Conservation (phyloP, 1,140 invertebrate genomes). For the Drosophila eugracilis region DNA sequence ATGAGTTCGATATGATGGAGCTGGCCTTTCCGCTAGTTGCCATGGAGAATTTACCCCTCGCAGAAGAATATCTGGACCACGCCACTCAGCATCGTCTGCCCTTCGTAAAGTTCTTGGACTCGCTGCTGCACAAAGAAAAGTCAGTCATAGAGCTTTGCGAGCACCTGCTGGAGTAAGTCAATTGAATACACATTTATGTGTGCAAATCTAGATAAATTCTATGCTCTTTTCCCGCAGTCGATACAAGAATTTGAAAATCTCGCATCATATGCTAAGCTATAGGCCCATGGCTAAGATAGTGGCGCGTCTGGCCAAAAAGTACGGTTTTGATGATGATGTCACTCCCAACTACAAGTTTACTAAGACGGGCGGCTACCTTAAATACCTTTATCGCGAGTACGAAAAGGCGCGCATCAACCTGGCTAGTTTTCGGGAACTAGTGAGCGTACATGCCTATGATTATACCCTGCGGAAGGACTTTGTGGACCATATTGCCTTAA, state of each 20-base stretch:
- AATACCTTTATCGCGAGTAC: conserved; percentile 88
- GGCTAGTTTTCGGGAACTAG: conserved; percentile 88
- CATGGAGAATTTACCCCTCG: conserved; percentile 88
- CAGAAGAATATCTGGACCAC: conserved; percentile 88
- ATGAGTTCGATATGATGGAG: conserved; percentile 87
- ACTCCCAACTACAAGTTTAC: conserved; percentile 88
- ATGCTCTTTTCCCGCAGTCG: conserved; percentile 22
- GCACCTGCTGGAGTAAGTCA: conserved; percentile 84
- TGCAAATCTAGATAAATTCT: background rate
- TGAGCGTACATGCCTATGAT: conserved; percentile 86
- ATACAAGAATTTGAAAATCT: conserved; percentile 66
- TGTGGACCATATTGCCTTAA: conserved; percentile 84
- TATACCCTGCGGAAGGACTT: conserved; percentile 86
- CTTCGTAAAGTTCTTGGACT: conserved; percentile 88
- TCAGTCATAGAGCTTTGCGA: conserved; percentile 84
- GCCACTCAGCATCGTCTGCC: conserved; percentile 86
- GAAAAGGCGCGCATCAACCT: conserved; percentile 87
- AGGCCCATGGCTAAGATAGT: conserved; percentile 87
- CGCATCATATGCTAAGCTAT: conserved; percentile 85
- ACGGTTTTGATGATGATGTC: conserved; percentile 86
- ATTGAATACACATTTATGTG: background rate
- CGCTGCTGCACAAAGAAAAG: conserved; percentile 85
- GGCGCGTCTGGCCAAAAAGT: conserved; percentile 87
- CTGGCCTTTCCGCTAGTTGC: conserved; percentile 89
- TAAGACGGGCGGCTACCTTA: conserved; percentile 87